Evolutionary conservation across 2,888 invertebrate genomes (phyloP), one percentile per base, ranked within the genome.

Genomic region (Dicranocentrus wangi): DNA sequence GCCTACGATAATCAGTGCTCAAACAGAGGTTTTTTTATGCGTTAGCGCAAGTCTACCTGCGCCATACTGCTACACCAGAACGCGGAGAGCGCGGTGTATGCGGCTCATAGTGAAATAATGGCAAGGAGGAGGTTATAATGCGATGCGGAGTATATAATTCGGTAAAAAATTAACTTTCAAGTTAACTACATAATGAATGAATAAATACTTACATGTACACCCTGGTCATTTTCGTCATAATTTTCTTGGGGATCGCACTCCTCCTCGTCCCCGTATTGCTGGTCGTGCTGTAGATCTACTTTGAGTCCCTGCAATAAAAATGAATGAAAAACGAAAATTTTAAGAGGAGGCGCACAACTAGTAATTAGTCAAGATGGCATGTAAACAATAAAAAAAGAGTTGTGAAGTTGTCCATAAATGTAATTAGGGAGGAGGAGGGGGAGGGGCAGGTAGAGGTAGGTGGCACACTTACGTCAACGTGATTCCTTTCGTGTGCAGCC

Each of bases 401-500:
- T n/a, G n/a, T n/a, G n/a, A n/a, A n/a, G n/a, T 32, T 32, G 32
- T 32, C n/a, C n/a, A n/a, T n/a, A n/a, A n/a, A n/a, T n/a, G n/a
- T n/a, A n/a, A n/a, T n/a, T n/a, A n/a, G n/a, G n/a, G n/a, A n/a
- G n/a, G n/a, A n/a, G n/a, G n/a, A n/a, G n/a, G n/a, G n/a, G n/a
- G n/a, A n/a, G n/a, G n/a, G n/a, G n/a, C n/a, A n/a, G n/a, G n/a
- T n/a, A n/a, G n/a, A n/a, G n/a, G n/a, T n/a, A n/a, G n/a, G n/a
- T n/a, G n/a, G 3, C 21, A 42, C 19, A 66, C 83, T 83, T 83
- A 85, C 85, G 68, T 85, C 83, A 71, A 85, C 83, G 61, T 84
- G 81, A 68, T 85, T 85, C 72, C 85, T 79, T 82, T 86, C 86
- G 73, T 85, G 85, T 27, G 84, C 85, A 19, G 85, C 83, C 86